These are phyloP conservation scores for Tuta absoluta DNA, from an alignment of 2,888 invertebrate genomes.

Conservation along the genomic window DNA sequence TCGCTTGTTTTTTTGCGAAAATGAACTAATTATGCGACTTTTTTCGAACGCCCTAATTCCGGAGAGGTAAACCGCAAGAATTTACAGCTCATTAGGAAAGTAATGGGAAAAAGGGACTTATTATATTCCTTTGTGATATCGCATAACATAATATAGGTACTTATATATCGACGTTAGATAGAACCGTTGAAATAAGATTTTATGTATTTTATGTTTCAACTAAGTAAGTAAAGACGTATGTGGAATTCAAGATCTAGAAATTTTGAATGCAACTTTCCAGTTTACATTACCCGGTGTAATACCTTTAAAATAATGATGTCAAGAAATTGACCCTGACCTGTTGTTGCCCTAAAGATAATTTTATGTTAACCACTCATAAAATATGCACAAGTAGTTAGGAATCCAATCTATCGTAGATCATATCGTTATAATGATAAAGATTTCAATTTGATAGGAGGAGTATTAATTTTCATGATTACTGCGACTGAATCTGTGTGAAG, in stretches of 20 bases:
- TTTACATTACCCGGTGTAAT: too few species aligned
- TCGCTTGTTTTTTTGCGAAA: conserved; percentile 36
- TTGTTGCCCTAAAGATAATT: neutral
- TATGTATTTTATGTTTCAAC: too few species aligned
- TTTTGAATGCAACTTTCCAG: too few species aligned
- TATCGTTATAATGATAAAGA: conserved; percentile 34
- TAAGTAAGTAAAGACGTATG: too few species aligned
- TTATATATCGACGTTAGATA: too few species aligned
- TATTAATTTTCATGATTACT: conserved; percentile 41
- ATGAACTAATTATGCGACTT: conserved; percentile 12
- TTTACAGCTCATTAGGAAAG: conserved; percentile 11
- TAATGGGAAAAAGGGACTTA: neutral
- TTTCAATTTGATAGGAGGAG: conserved; percentile 49
- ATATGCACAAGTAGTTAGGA: neutral
- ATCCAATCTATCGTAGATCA: neutral
- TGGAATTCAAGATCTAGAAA: too few species aligned
- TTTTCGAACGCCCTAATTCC: neutral
- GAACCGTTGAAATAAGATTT: too few species aligned
- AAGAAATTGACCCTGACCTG: too few species aligned
- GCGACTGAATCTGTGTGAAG: conserved; percentile 34
- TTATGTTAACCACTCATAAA: conserved; percentile 1
- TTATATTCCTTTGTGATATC: neutral
- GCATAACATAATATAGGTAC: too few species aligned
- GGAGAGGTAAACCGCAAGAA: neutral
- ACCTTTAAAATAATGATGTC: too few species aligned